Conservation (phyloP, 1,140 invertebrate genomes). For the Druon quercuslanigerum region DNA sequence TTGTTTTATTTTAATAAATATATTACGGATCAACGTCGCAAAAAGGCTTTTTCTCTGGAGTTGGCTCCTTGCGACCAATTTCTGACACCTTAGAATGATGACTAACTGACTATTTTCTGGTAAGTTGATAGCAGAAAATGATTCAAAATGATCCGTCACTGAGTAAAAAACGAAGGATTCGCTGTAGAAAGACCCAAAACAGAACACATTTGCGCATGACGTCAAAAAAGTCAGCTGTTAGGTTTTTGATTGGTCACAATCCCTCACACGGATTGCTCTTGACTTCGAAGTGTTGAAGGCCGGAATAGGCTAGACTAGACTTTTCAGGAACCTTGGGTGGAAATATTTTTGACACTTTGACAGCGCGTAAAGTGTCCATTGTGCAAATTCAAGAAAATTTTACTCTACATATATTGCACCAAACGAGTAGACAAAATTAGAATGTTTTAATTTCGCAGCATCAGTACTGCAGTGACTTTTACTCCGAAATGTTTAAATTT, state of each 20-base stretch:
- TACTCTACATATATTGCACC: neutral
- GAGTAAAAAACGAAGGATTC: neutral
- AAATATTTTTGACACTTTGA: constrained; percentile 1
- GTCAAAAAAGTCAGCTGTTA: constrained; percentile 8
- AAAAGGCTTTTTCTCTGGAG: no score
- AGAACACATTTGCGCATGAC: neutral
- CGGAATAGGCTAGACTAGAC: neutral
- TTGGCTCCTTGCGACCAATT: no score
- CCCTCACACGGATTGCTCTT: neutral
- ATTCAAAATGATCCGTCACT: no score
- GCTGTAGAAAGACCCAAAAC: neutral
- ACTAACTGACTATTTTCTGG: no score
- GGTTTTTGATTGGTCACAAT: neutral
- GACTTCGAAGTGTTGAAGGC: no score
- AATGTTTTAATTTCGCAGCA: neutral
- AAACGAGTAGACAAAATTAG: constrained; percentile 3
- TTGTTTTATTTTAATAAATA: no score
- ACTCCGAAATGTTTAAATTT: constrained; percentile 63
- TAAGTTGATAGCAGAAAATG: no score
- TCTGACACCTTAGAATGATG: no score
- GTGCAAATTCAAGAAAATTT: neutral
- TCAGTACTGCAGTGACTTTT: neutral
- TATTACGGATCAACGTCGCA: no score
- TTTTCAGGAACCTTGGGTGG: neutral
- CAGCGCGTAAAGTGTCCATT: neutral